phyloP scores from a whole-genome alignment of 2,888 invertebrate genomes.

The Aphidoletes aphidimyza region DNA sequence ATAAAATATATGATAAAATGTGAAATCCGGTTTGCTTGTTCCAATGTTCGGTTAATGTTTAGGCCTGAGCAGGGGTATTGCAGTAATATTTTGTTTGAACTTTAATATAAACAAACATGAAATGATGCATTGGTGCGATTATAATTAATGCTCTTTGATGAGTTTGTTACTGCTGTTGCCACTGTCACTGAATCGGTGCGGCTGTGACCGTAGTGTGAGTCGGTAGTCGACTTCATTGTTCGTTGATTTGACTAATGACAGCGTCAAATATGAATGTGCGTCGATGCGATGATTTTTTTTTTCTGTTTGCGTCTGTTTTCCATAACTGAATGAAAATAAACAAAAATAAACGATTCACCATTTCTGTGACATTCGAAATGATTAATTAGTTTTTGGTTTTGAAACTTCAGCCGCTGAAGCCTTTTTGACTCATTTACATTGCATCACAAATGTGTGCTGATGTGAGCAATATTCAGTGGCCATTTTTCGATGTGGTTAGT shows the following conservation, averaged over 20 bases:
- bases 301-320: neutral
- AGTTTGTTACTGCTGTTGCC: neutral
- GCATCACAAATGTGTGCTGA: neutral
- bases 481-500: neutral
- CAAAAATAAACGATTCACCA: neutral
- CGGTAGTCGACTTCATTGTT: neutral
- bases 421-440: neutral
- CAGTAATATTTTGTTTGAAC: neutral
- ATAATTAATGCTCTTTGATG: constrained; percentile 33
- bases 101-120: neutral
- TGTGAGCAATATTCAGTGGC: neutral
- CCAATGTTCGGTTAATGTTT: neutral
- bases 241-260: constrained; percentile 12
- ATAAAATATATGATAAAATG: neutral
- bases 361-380: neutral
- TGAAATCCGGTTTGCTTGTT: neutral
- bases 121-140: neutral
- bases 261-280: neutral
- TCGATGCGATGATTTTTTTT: neutral
- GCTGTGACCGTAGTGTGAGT: neutral
- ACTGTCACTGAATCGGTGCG: too few species aligned
- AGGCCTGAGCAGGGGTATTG: too few species aligned
- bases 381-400: constrained; percentile 14
- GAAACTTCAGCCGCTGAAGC: too few species aligned
- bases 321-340: neutral